Base-by-base conservation (phyloP, 30 jellyfish, hydroid and myxozoan species). In the Aurelia coerulea region DNA sequence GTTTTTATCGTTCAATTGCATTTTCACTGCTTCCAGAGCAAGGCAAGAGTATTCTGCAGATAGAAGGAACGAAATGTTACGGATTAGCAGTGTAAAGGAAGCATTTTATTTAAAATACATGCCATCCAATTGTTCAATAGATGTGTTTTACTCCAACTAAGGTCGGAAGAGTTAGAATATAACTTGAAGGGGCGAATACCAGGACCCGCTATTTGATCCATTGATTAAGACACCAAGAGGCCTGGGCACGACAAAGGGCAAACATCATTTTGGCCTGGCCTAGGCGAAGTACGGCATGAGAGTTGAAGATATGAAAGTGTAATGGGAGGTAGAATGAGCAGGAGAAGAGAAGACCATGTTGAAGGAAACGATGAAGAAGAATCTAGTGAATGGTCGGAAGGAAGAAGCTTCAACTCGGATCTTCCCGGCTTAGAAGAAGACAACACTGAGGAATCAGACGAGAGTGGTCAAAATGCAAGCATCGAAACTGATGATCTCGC, bases 261-360 rank as follows among this genome's bases (percentile, higher is more conserved):
- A 32, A 58, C 19, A 41, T 42, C 51, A 35, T 10, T 15, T 10
- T 56, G 84, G 79, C 84, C 52, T 81, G 11, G 33, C 13, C 14
- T 49, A 53, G 76, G 79, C 17, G 54, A 46, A 46, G 10, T 9
- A 46, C 56, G 56, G 8, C 56, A 46, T 46, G 56, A 46, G 14
- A 46, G 56, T 46, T 7, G 56, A 46, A 46, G 56, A 46, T 0
- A 46, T 46, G 51, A 46, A 46, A 46, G 56, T 68, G 91, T 56
- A 42, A 81, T 81, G 91, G 91, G 91, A 18, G 91, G 91, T 49
- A 81, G 91, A 70, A 81, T 81, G 91, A 81, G 91, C 53, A 54
- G 91, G 39, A 81, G 84, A 68, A 80, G 90, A 59, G 52, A 63
- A 41, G 53, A 51, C 69, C 35, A 54, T 68, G 65, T 23, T 67